Evolutionary conservation across 92 coral and sea anemone genomes (phyloP), one percentile per base, ranked within the genome.

Genomic region (Montipora capitata): DNA sequence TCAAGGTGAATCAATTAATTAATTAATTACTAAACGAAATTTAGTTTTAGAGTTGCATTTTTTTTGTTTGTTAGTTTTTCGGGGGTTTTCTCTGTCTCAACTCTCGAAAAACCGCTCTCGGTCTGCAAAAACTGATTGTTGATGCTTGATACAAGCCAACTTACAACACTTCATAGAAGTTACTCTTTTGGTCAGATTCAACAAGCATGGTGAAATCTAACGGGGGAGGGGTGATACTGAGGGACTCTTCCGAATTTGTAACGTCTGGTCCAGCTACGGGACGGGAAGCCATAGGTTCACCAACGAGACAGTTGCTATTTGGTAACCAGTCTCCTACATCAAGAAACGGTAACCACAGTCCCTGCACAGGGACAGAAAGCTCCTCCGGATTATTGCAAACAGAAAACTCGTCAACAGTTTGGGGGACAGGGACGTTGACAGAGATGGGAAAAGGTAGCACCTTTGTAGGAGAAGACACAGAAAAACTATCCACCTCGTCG

Each of bases 71-170:
- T 48, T 48, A 5, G 52, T 48, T 48, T 48, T 48, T 10, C 35
- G 35, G 35, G 35, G 35, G 35, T 27, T 27, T 27, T 27, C 35
- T 27, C 7, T 16, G 35, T 65, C 2, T 1, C 7, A 73, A 27
- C 1, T 15, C 18, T 48, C 16, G 41, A 11, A 73, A 73, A 73
- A 45, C 77, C 77, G 41, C 77, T 1, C 61, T 44, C 59, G 48
- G 6, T 27, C 52, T 17, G 5, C 61, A 20, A 27, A 49, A 39
- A 73, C 10, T 15, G 59, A 49, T 10, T 48, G 52, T 48, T 10
- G 40, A 64, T 16, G 76, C 85, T 81, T 81, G 85, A 81, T 68
- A 68, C 85, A 81, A 81, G 85, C 49, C 76, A n/a, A 81, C 85
- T 81, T 81, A 81, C 40, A 52, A 67, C 7, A 71, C 85, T 81